Base-by-base conservation (phyloP, 2,113 vertebrate genomes). In the Hemibagrus wyckioides region DNA sequence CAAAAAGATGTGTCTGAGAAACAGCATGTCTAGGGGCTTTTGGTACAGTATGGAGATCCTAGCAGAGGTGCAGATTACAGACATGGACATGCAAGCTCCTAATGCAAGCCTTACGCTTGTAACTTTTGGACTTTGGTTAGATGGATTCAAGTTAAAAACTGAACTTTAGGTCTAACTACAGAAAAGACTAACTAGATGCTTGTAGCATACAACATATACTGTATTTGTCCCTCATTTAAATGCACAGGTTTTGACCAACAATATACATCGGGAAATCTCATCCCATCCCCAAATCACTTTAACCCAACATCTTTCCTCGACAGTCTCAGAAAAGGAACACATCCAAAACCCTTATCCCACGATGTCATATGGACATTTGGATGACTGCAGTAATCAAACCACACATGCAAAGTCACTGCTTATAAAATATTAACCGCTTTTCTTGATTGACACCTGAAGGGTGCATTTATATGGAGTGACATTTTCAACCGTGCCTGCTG, bases 401-500 rank as follows among this genome's bases (percentile, higher is more conserved):
- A 59, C 79, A 14, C 79, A 81, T 41, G 33, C 54, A 59, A 81
- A 81, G 17, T 59, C 30, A 84, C 48, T 54, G 23, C 30, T 56
- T 84, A 54, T 52, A 84, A 84, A 84, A 59, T 8, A 84, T 61
- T 21, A 50, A n/a, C 13, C 19, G n/a, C 57, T 48, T 52, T 54
- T n/a, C n/a, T 69, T 83, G 86, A 83, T 83, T 83, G 86, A 44
- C 50, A 59, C 54, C 57, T 61, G 56, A 17, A 30, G 17, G 33
- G 30, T 59, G 13, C 7, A 44, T 86, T 65, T 33, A n/a, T 67
- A 52, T 57, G 23, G 33, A 54, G 48, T 50, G 30, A 61, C 77
- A 73, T 81, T 63, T 71, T 87, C 44, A 36, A 41, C 67, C 69
- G 63, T 83, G 79, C 75, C 88, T 84, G 75, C 88, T 86, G 88